Evolutionary conservation across 2,113 vertebrate species (phyloP).

Genomic region (Sylvilagus bachmani): DNA sequence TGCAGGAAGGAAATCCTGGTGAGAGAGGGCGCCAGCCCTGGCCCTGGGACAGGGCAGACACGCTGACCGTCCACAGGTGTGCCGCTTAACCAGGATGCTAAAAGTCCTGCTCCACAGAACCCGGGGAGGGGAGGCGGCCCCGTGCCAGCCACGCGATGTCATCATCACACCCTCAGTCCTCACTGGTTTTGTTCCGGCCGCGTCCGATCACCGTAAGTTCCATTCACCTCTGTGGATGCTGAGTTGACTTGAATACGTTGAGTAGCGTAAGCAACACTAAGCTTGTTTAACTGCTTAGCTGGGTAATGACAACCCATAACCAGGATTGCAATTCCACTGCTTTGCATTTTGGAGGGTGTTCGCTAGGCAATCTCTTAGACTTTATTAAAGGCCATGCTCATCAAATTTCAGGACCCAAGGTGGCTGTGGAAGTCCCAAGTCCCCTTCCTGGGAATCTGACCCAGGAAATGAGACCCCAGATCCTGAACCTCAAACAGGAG

Average conservation of each 20-base stretch:
- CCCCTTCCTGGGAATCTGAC: not conserved
- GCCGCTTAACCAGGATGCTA: too few relatives aligned
- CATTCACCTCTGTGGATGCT: not conserved
- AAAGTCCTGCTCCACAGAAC: not conserved
- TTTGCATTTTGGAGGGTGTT: not conserved
- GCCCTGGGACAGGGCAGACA: not conserved
- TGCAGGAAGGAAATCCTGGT: not conserved
- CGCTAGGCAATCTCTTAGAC: not conserved
- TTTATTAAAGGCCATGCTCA: not conserved
- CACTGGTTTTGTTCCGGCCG: not conserved
- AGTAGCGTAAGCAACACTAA: slow-evolving; percentile 31
- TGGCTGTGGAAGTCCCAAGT: not conserved
- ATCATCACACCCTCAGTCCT: fast-evolving
- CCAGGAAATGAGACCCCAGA: not conserved
- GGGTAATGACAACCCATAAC: slow-evolving; percentile 15
- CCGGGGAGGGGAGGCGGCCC: fast-evolving
- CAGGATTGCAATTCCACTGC: not conserved
- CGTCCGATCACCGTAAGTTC: not conserved
- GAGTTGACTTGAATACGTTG: not conserved
- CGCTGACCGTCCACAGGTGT: too few relatives aligned
- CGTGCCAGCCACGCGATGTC: fast-evolving
- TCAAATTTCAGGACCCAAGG: not conserved
- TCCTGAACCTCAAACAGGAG: not conserved
- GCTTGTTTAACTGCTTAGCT: slow-evolving; percentile 52
- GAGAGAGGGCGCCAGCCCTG: fast-evolving